Evolutionary conservation across 1,140 invertebrate genomes (phyloP).

Genomic region (Drosophila serrata): DNA sequence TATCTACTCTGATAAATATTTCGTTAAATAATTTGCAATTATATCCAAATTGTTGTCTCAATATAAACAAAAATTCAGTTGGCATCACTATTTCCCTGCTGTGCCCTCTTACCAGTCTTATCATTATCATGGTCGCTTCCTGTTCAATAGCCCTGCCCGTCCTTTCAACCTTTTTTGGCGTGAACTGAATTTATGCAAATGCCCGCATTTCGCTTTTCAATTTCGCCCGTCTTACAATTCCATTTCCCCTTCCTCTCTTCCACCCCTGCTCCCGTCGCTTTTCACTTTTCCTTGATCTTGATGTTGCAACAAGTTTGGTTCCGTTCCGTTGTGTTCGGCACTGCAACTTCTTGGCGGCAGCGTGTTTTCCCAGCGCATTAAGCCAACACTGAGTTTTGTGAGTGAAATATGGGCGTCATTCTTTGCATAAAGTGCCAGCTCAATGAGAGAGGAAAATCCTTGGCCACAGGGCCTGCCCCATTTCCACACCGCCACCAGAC

Average conservation of each 20-base stretch:
- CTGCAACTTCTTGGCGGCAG: constrained; percentile 63
- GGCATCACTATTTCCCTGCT: background rate
- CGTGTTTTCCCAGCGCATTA: constrained; percentile 68
- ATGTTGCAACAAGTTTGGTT: constrained; percentile 61
- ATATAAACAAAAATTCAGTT: background rate
- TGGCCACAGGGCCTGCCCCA: constrained; percentile 19
- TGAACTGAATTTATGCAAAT: constrained; percentile 75
- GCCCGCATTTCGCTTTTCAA: constrained; percentile 74
- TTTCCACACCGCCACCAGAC: background rate
- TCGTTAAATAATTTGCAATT: background rate
- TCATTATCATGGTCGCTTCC: constrained; percentile 70
- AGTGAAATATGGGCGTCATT: constrained; percentile 74
- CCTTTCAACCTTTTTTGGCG: background rate
- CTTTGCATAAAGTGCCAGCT: constrained; percentile 68
- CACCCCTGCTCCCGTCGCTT: too few species aligned
- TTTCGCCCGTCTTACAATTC: constrained; percentile 65
- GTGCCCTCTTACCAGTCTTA: constrained; percentile 24
- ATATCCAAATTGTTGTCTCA: accelerated
- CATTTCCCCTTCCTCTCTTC: constrained; percentile 24
- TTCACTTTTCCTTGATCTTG: constrained; percentile 6
- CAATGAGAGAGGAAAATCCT: constrained; percentile 29
- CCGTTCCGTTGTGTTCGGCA: constrained; percentile 7
- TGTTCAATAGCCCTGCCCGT: constrained; percentile 57
- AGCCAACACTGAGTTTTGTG: constrained; percentile 59
- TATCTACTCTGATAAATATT: background rate